A percentile compares a stretch with the other conserved stretches of the same genome.
These are phyloP conservation scores for Sebastes kiyomatsui DNA, from an alignment of 2,797 vertebrate species.

Conservation along the genomic window DNA sequence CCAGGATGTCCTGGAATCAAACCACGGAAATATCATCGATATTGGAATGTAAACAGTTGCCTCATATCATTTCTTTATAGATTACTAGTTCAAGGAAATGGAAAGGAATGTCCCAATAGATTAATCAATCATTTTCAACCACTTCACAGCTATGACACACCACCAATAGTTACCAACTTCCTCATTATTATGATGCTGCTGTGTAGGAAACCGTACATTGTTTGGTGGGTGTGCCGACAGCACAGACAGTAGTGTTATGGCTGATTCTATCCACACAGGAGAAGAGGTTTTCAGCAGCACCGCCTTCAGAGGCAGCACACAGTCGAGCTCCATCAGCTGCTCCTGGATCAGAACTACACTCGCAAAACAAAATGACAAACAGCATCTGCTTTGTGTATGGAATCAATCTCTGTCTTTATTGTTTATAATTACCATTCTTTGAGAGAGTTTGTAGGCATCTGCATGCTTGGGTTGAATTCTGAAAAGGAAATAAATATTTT, in stretches of 20 bases:
- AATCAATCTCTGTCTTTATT: neutral
- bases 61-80: neutral
- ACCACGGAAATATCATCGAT: neutral
- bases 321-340: constrained; percentile 78
- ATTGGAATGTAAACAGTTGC: neutral
- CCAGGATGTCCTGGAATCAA: constrained; percentile 74
- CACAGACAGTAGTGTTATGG: constrained; percentile 77
- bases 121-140: neutral
- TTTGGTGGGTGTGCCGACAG: constrained; percentile 78
- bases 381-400: neutral
- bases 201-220: constrained; percentile 51
- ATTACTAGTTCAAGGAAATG: neutral
- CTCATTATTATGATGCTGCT: rapidly evolving
- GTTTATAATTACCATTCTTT: constrained; percentile 78
- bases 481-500: constrained; percentile 38
- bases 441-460: constrained; percentile 83
- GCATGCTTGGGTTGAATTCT: constrained; percentile 87
- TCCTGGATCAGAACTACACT: constrained; percentile 75
- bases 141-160: too few species aligned
- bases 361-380: neutral
- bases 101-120: too few species aligned
- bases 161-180: too few species aligned
- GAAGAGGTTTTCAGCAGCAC: constrained; percentile 71
- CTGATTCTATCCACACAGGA: constrained; percentile 60
- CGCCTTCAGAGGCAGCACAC: constrained; percentile 71